Percentiles rank a stretch among this genome's conserved stretches.
phyloP scores from a whole-genome alignment of 1,140 invertebrate species.

The Mylabris phalerata region DNA sequence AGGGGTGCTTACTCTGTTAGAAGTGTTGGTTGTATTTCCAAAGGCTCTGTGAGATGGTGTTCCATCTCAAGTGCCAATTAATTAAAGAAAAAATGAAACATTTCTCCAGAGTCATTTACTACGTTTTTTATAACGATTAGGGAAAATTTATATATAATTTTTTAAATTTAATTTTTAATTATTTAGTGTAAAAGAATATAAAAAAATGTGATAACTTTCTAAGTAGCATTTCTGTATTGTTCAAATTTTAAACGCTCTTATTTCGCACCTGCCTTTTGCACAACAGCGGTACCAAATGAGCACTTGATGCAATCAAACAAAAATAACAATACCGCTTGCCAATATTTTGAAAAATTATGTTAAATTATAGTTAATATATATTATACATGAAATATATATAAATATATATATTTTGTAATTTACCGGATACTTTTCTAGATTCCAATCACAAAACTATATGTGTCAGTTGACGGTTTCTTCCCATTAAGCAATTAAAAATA shows the following conservation, averaged over 20 bases:
- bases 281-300: conserved; percentile 24
- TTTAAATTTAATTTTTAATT: conserved; percentile 10
- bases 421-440: conserved; percentile 31
- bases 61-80: conserved; percentile 10
- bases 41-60: conserved; percentile 9
- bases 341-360: conserved; percentile 27
- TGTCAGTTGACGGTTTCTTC: conserved; percentile 31
- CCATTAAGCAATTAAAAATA: conserved; percentile 31
- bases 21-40: conserved; percentile 3
- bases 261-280: conserved; percentile 31
- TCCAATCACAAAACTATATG: conserved; percentile 31
- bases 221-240: conserved; percentile 14
- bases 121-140: not conserved
- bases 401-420: conserved; percentile 30
- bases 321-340: conserved; percentile 22
- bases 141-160: not conserved
- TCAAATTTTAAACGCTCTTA: conserved; percentile 18
- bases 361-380: conserved; percentile 26
- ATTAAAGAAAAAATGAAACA: conserved; percentile 3
- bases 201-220: conserved; percentile 25
- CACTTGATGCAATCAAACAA: conserved; percentile 17
- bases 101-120: conserved; percentile 13
- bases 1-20: conserved; percentile 11
- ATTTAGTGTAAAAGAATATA: conserved; percentile 15
- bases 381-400: conserved; percentile 17